phyloP scores from a whole-genome alignment of 2,888 invertebrate genomes.

The Drosophila neotestacea region DNA sequence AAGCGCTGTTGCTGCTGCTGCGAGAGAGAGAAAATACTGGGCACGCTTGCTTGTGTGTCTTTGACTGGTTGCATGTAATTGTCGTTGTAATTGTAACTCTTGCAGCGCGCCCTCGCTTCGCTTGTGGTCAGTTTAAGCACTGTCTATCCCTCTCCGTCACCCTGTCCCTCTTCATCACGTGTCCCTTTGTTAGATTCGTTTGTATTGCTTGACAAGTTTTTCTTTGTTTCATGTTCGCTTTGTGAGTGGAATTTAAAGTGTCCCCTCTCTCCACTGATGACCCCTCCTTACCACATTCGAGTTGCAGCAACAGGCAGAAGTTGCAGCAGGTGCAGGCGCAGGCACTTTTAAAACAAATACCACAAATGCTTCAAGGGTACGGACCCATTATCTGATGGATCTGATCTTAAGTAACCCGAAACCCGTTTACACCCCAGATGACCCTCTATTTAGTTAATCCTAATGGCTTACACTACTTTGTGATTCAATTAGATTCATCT shows the following conservation, averaged over 20 bases:
- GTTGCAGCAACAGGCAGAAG: conserved; percentile 31
- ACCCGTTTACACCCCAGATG: conserved; percentile 20
- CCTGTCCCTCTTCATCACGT: not conserved
- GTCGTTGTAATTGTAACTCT: conserved; percentile 66
- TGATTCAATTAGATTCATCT: conserved; percentile 17
- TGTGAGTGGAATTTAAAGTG: conserved; percentile 72
- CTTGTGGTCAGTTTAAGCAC: conserved; percentile 41
- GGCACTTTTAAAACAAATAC: conserved; percentile 69
- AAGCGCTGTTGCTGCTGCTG: conserved; percentile 5
- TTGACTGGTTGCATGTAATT: conserved; percentile 45
- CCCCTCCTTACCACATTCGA: not conserved
- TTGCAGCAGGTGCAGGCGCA: conserved; percentile 55
- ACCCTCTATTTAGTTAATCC: conserved; percentile 19
- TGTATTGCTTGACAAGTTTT: conserved; percentile 63
- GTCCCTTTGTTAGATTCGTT: conserved; percentile 68
- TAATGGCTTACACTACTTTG: conserved; percentile 10
- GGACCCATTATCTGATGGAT: conserved; percentile 36
- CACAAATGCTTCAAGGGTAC: conserved; percentile 53
- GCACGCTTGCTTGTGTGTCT: conserved; percentile 16
- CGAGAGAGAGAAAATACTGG: conserved; percentile 40
- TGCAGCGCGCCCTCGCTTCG: conserved; percentile 57
- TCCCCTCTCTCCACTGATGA: conserved; percentile 1
- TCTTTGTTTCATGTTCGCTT: conserved; percentile 56
- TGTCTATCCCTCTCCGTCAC: conserved; percentile 1
- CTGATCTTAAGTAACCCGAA: conserved; percentile 37